These are phyloP conservation scores for Coilia nasus DNA, from an alignment of 2,797 vertebrate genomes.

Conservation along the genomic window DNA sequence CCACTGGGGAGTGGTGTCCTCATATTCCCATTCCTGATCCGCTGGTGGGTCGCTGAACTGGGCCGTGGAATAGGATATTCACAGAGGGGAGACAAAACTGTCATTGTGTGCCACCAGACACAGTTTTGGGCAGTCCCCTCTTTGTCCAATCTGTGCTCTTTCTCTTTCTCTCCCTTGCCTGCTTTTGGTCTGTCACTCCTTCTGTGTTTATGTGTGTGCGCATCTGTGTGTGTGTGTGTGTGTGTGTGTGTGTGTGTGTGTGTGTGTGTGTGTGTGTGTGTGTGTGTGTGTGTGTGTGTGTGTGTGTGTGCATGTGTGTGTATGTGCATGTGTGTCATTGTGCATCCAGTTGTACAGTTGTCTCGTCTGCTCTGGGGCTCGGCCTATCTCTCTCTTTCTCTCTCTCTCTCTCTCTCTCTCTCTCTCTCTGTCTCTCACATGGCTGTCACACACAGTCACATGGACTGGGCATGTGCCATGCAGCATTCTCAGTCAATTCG, in stretches of 20 bases:
- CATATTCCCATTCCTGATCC: neutral
- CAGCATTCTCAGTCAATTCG: slow-evolving; percentile 36
- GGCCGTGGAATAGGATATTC: slow-evolving; percentile 8
- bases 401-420: slow-evolving; percentile 24
- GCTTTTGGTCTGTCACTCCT: neutral
- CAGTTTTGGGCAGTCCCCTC: slow-evolving; percentile 13
- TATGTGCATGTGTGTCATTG: neutral
- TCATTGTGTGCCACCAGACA: slow-evolving; percentile 7
- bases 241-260: neutral
- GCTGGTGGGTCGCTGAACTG: neutral
- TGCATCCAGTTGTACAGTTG: slow-evolving; percentile 4
- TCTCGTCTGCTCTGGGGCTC: neutral
- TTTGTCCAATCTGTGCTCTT: slow-evolving; percentile 5
- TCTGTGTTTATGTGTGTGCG: neutral
- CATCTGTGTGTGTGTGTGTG: neutral
- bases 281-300: neutral
- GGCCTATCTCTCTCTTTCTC: neutral
- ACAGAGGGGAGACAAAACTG: slow-evolving; percentile 8
- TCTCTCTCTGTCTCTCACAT: slow-evolving; percentile 36
- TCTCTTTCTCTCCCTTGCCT: neutral
- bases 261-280: neutral
- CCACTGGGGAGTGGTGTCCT: neutral
- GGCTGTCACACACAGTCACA: slow-evolving; percentile 47
- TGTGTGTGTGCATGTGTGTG: neutral
- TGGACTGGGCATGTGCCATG: slow-evolving; percentile 48